Evolutionary conservation across 2,888 invertebrate genomes (phyloP), one percentile per base, ranked within the genome.

Genomic region (Agrotis segetum): DNA sequence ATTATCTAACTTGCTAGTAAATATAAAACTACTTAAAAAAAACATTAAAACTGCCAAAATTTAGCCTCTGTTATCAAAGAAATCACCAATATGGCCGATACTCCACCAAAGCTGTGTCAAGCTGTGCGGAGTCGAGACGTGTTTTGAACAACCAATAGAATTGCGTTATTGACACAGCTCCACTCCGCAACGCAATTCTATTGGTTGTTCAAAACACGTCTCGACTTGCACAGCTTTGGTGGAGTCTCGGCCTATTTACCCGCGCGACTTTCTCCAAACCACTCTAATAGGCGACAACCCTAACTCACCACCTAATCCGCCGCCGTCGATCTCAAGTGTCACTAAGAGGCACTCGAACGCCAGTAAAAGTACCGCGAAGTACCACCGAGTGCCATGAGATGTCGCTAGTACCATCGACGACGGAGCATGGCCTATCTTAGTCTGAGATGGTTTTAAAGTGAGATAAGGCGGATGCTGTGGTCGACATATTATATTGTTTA

Each of bases 381-480:
- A 47, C 47, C 60, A 56, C 9, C 44, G 61, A 77, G 77, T 79
- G 44, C 47, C 66, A 29, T 6, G 55, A 74, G 74, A 74, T 47
- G 78, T 50, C 29, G 19, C 52, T 49, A 77, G 77, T 64, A 34
- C 60, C 78, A 76, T 68, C 68, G 52, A 21, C 52, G 29, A 19
- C 6, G 34, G 50, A 77, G 62, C 81, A 71, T 81, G 79, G 53
- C 53, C 65, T 79, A 79, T 79, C 79, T 79, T 47, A 34, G 58
- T 52, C 17, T 24, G 58, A 62, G 50, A 62, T 49, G 34, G 59
- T 67, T 71, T 67, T 60, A 46, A n/a, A 62, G 44, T 63, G 34
- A 53, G 77, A 65, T 77, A 59, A 67, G 21, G 24, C 16, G 19
- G 47, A 55, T 44, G 34, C n/a, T 21, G 29, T 6, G 24, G 4